Evolutionary conservation across 2,888 invertebrate genomes (phyloP), one percentile per base, ranked within the genome.

Genomic region (Caenorhabditis doughertyi): DNA sequence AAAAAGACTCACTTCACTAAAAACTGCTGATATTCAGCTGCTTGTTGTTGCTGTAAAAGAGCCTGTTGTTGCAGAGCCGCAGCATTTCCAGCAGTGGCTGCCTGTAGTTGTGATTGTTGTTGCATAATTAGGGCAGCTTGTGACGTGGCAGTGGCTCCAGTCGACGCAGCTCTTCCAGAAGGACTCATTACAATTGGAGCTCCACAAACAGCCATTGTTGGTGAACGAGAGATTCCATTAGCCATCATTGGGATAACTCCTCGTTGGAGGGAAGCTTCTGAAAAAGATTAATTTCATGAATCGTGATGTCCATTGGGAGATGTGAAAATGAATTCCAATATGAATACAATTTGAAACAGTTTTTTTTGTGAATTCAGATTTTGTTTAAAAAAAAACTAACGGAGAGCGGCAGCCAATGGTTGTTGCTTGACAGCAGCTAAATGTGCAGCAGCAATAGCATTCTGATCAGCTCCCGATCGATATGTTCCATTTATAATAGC

Each of bases 401-500:
- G 86, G 60, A 87, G 71, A 0, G 87, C n/a, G n/a, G n/a, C 87
- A 23, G 83, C 84, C 21, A 81, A 81, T 23, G 76, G 64, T 11
- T 80, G 81, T 68, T 81, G 85, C 35, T 85, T 85, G n/a, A 76
- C 83, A 7, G 84, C 84, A 5, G 85, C 85, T 29, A 85, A 49
- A 47, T 85, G 85, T n/a, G 84, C 85, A 21, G 81, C 81, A 9
- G 84, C 85, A 32, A 81, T 60, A 9, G 87, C 87, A n/a, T 55
- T 81, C 62, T 87, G 87, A 32, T 87, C 85, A 39, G 81, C 60
- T 4, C 83, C 81, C 18, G 83, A 80, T 44, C 98, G 95, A 94
- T 98, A 99, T 73, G 99, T 99, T 92, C 99, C 99, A 93, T 99
- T 99, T 92, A 99, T 98, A 92, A 99, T 99, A 92, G 99, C 99